Conservation (phyloP, 2,888 invertebrate species). For the Latrodectus elegans region DNA sequence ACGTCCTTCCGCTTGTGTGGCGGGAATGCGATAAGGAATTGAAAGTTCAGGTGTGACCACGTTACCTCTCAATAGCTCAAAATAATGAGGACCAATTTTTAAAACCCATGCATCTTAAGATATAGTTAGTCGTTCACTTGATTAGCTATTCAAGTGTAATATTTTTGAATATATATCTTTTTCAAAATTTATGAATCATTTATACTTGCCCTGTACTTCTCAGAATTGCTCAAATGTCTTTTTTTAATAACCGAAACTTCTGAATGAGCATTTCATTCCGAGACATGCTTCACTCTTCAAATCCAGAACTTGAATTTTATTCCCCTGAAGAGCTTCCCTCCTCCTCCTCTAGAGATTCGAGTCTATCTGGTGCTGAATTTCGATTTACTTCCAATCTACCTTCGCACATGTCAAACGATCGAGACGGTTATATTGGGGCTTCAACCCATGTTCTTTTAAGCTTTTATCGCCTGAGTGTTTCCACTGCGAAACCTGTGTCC, state of each 20-base stretch:
- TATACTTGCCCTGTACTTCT: background rate
- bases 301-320: background rate
- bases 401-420: background rate
- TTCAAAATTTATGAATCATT: background rate
- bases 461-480: background rate
- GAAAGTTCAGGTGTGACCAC: no score
- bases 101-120: no score
- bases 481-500: background rate
- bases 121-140: no score
- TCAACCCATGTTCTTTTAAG: background rate
- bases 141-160: no score
- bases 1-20: no score
- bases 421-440: background rate
- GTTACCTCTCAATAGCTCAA: no score
- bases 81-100: no score
- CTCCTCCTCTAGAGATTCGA: background rate
- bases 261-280: background rate
- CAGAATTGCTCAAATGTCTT: background rate
- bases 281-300: background rate
- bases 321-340: background rate
- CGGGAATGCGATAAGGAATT: no score
- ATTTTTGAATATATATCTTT: no score
- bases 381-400: background rate
- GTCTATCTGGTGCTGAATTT: background rate
- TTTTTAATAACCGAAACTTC: background rate